Base-by-base conservation (phyloP, 1,140 invertebrate species). In the Scaptomyza hsui region DNA sequence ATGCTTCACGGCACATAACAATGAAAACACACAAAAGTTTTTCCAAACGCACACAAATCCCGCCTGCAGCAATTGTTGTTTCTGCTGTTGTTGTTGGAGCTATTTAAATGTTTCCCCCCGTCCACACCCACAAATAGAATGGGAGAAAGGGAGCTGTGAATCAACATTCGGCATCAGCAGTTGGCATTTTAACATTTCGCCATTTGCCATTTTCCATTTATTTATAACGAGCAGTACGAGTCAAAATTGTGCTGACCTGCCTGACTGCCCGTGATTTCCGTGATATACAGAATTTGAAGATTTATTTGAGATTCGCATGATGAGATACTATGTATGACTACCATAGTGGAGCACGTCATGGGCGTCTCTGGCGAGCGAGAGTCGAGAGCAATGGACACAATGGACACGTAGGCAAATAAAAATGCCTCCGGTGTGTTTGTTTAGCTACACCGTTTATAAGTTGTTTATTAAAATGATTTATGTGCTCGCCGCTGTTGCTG, bases 391-490 rank as follows among this genome's bases (percentile, higher is more conserved):
- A 12, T 35, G 10, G 7, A 32, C 61, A 77, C 70, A 71, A 70
- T 51, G 64, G 82, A 88, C 81, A 86, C 81, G 81, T 86, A 82
- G 82, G 71, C 82, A 80, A 86, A 86, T 85, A 85, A 81, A 85
- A 85, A 63, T 62, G 82, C 65, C 72, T 73, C 74, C 63, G 80
- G 70, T 78, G 70, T 78, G 44, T 68, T 53, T 69, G 57, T 73
- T 72, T 21, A 48, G 44, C 79, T 73, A 53, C 29, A 21, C 62
- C 57, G 52, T 65, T 62, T 57, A 29, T 29, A 67, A 74, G 63
- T 67, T 62, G 47, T 76, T 45, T 74, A 85, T 80, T 77, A 81
- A 86, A 80, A 86, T 85, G 81, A 85, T 85, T 85, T 85, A 79
- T 85, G 64, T 48, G 2, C 37, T 41, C 63, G 21, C 42, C 59